phyloP scores from a whole-genome alignment of 2,888 invertebrate genomes.

The Heliconius ethilla region DNA sequence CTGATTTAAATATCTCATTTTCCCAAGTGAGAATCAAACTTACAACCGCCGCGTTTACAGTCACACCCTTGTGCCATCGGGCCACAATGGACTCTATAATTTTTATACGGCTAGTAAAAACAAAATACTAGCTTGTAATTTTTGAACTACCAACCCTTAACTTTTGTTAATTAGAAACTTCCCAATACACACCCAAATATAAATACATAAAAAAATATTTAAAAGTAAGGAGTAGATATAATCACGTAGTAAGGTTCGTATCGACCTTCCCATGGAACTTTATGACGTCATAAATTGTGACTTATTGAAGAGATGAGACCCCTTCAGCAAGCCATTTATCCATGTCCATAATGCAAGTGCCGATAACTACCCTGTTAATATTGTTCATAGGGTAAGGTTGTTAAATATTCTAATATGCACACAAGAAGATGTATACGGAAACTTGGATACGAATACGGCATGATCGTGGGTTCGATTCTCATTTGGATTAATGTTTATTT shows the following conservation, averaged over 20 bases:
- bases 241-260: conserved; percentile 8
- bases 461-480: too few relatives aligned
- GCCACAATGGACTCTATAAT: too few relatives aligned
- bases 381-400: conserved; percentile 2
- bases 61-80: too few relatives aligned
- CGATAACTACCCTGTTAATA: conserved; percentile 23
- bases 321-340: conserved; percentile 36
- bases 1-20: too few relatives aligned
- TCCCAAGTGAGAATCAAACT: too few relatives aligned
- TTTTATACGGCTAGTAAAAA: not conserved
- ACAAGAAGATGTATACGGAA: not conserved
- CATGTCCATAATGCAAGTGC: conserved; percentile 28
- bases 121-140: not conserved
- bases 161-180: not conserved
- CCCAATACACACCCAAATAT: not conserved
- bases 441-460: too few relatives aligned
- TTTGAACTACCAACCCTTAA: not conserved
- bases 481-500: too few relatives aligned
- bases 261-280: conserved; percentile 32
- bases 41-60: too few relatives aligned
- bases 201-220: not conserved
- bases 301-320: conserved; percentile 35
- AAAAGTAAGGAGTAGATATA: not conserved
- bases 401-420: not conserved
- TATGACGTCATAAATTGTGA: conserved; percentile 37